Percentiles rank a stretch among this genome's conserved stretches.
Evolutionary conservation across 2,888 invertebrate genomes (phyloP).

Genomic region (Proisotoma minuta): DNA sequence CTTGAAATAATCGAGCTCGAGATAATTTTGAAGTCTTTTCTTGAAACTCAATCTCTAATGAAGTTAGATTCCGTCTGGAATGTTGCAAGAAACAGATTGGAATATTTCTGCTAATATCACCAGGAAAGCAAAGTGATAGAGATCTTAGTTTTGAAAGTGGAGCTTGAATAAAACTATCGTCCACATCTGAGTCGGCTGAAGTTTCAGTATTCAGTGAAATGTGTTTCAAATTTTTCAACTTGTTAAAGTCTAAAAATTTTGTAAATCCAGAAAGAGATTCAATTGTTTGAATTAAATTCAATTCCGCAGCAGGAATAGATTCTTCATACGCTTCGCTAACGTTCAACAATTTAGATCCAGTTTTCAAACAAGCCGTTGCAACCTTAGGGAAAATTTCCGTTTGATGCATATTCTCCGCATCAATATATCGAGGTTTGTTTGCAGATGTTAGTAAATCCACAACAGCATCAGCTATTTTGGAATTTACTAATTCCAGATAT

Average conservation of each 20-base stretch:
- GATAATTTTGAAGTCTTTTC: background rate
- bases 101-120: background rate
- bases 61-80: background rate
- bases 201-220: background rate
- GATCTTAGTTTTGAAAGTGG: background rate
- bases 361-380: background rate
- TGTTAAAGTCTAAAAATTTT: background rate
- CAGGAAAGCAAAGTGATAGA: background rate
- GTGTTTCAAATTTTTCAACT: background rate
- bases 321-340: constrained; percentile 3
- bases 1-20: background rate
- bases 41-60: constrained; percentile 10
- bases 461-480: background rate
- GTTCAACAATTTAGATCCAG: background rate
- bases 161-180: background rate
- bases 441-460: no score
- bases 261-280: background rate
- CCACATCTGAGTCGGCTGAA: constrained; percentile 3
- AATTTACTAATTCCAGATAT: background rate
- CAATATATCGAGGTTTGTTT: background rate
- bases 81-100: background rate
- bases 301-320: background rate
- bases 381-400: background rate
- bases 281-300: background rate
- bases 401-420: constrained; percentile 10